These are phyloP conservation scores for Epizoanthus scotinus DNA, from an alignment of 92 coral and sea anemone genomes.

Conservation along the genomic window DNA sequence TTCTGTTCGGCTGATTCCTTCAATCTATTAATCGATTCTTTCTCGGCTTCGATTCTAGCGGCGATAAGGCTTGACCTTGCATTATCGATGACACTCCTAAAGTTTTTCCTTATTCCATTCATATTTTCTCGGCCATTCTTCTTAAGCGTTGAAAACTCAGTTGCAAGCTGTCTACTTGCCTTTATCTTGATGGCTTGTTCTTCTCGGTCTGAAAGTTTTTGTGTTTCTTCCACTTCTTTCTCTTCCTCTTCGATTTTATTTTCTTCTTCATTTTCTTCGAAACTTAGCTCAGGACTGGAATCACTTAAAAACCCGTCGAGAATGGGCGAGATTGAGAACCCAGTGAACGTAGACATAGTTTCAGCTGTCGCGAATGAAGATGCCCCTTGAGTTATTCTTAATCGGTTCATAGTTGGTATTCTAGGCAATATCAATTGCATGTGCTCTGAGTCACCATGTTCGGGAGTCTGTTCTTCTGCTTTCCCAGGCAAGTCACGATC, in stretches of 20 bases:
- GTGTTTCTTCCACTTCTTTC: constrained; percentile 6
- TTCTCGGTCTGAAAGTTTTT: constrained; percentile 10
- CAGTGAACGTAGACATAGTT: constrained; percentile 38
- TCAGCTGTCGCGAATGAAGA: constrained; percentile 38
- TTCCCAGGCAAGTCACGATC: neutral
- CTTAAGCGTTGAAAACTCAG: constrained; percentile 61
- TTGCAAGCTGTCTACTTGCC: constrained; percentile 47
- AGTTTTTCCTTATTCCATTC: constrained; percentile 61
- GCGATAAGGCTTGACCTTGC: constrained; percentile 73
- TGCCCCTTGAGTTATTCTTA: constrained; percentile 8
- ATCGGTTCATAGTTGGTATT: neutral
- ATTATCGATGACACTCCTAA: constrained; percentile 66
- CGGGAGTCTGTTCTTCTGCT: neutral
- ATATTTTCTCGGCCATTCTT: constrained; percentile 56
- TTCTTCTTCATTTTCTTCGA: constrained; percentile 51
- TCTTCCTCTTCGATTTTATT: constrained; percentile 1
- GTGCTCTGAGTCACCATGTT: neutral
- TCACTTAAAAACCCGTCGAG: constrained; percentile 47
- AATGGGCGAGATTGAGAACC: constrained; percentile 49
- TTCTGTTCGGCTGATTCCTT: constrained; percentile 65
- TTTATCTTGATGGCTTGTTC: constrained; percentile 61
- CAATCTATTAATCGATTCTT: constrained; percentile 53
- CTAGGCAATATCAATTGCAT: neutral
- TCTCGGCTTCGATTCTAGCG: constrained; percentile 72
- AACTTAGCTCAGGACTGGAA: constrained; percentile 37